Percentiles rank a stretch among this genome's conserved stretches.
phyloP scores from a whole-genome alignment of 2,113 vertebrate genomes.

The Leucosticte australis region DNA sequence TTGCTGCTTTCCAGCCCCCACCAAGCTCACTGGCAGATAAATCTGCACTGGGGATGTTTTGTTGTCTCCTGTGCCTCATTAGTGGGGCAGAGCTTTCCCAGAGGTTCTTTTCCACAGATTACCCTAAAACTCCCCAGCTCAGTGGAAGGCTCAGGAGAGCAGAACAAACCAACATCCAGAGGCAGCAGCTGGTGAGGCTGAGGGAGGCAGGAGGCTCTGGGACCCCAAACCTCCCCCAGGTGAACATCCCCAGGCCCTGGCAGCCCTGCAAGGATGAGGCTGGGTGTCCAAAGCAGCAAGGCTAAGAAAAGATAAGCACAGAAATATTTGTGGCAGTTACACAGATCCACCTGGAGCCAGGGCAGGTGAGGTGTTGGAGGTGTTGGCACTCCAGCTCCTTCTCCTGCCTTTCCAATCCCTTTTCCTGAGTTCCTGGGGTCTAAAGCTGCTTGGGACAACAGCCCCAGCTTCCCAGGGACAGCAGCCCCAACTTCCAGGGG shows the following conservation, averaged over 20 bases:
- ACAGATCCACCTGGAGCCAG: neutral
- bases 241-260: neutral
- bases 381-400: neutral
- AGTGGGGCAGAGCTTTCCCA: neutral
- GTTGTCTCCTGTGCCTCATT: neutral
- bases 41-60: neutral
- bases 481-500: neutral
- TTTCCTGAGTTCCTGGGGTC: neutral
- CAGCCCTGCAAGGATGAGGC: neutral
- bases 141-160: neutral
- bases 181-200: neutral
- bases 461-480: too few relatives aligned
- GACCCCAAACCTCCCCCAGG: rapidly evolving
- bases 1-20: neutral
- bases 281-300: neutral
- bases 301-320: neutral
- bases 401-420: neutral
- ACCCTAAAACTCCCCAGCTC: neutral
- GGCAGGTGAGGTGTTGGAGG: too few relatives aligned
- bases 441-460: neutral
- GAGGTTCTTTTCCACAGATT: neutral
- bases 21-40: neutral
- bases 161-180: neutral
- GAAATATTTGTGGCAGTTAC: neutral
- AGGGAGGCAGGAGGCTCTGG: neutral